Base-by-base conservation (phyloP, 2,888 invertebrate species). In the Microdon myrmicae region DNA sequence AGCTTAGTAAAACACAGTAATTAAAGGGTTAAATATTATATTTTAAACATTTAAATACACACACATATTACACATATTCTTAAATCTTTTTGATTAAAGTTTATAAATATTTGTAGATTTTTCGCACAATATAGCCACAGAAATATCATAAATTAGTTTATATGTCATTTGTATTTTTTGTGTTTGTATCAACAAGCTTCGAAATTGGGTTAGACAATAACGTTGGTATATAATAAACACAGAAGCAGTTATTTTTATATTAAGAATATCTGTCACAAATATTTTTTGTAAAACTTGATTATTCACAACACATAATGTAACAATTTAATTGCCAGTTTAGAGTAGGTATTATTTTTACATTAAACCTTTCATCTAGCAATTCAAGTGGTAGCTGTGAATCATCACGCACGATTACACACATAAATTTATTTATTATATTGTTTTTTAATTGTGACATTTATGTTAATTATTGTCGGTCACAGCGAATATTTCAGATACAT, bases 401-500 rank as follows among this genome's bases (percentile, higher is more conserved):
- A n/a, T n/a, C n/a, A n/a, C n/a, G n/a, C n/a, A n/a, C n/a, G n/a
- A n/a, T n/a, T n/a, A n/a, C n/a, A n/a, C n/a, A n/a, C n/a, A n/a
- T n/a, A n/a, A n/a, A n/a, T 49, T 47, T 29, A 20, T 20, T 31
- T 26, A 25, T 55, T 61, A 47, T 55, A 23, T 37, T 38, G 45
- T 58, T 23, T 44, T 55, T 64, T 54, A 47, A 28, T n/a, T 64
- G 64, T 64, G 64, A 64, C 64, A 47, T 64, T 64, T 64, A 64
- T 53, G 68, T 70, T 70, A 72, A 71, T 78, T 79, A 79, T 80
- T 80, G 79, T 79, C 79, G 75, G 75, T 77, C 79, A 79, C 79
- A 80, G 80, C 79, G 75, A 77, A 73, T 72, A 71, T 73, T 72
- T 72, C 59, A 67, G 67, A 67, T 51, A 67, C 48, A 44, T 28